Conservation (phyloP, 2,888 invertebrate genomes). For the Isotomurus palustris region DNA sequence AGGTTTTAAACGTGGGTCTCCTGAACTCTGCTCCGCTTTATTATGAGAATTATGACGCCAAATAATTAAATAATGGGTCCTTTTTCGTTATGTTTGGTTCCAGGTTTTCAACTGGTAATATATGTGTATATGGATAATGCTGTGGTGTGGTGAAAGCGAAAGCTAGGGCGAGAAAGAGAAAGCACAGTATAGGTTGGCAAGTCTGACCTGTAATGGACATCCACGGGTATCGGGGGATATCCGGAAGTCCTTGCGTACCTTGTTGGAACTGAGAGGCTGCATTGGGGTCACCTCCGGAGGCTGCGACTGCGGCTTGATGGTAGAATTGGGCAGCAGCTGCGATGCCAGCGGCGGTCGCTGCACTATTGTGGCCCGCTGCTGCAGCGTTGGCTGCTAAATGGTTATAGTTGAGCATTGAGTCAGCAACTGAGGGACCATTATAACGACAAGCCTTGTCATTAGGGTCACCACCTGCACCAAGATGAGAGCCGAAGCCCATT, state of each 20-base stretch:
- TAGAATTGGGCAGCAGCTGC: conserved; percentile 81
- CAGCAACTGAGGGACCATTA: conserved; percentile 63
- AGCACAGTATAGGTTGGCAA: neutral
- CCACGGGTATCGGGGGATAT: conserved; percentile 91
- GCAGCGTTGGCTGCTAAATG: conserved; percentile 62
- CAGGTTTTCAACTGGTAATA: too few species aligned
- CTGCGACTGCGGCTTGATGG: conserved; percentile 64
- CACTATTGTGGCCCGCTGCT: conserved; percentile 50
- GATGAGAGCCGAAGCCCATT: conserved; percentile 52
- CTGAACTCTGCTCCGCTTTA: too few species aligned
- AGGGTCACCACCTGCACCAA: conserved; percentile 44
- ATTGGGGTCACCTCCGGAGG: conserved; percentile 74
- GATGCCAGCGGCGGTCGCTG: conserved; percentile 49
- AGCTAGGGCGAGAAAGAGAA: neutral
- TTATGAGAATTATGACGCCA: too few species aligned
- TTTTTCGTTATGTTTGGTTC: too few species aligned
- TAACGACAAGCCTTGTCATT: conserved; percentile 79
- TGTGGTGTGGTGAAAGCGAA: neutral
- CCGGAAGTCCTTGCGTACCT: conserved; percentile 81
- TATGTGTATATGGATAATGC: neutral
- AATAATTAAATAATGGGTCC: too few species aligned
- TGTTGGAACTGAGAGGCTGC: conserved; percentile 70
- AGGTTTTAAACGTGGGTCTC: too few species aligned
- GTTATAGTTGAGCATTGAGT: conserved; percentile 78
- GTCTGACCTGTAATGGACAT: conserved; percentile 87